Evolutionary conservation across 2,113 vertebrate species (phyloP), one percentile per base, ranked within the genome.

Genomic region (Festucalex cinctus): DNA sequence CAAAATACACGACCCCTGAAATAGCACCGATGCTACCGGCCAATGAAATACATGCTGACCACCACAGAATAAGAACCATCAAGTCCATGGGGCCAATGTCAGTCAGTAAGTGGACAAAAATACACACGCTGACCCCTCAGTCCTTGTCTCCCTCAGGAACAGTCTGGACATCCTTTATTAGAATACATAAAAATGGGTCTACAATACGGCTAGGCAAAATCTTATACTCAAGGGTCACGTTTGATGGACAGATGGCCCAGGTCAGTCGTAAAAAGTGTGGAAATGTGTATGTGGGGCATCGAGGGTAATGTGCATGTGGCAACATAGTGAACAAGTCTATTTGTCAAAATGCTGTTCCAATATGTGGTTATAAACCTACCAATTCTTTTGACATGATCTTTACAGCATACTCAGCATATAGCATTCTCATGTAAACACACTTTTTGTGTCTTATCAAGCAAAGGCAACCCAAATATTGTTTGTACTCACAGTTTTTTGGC

Each of bases 401-500:
- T 44, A 44, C 14, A 44, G 43, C 14, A 16, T 44, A 4, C n/a
- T n/a, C n/a, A 12, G 5, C 1, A 5, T 14, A n/a, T n/a, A n/a
- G 3, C 14, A 44, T 44, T 44, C 13, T 44, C 43, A 44, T 44
- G 43, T 5, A 6, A 44, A 17, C 43, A 44, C 14, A 12, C 3
- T 16, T 41, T 41, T 41, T 9, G 39, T 41, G 39, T 41, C 39
- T 13, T 41, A 17, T 19, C 43, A 46, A 46, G 16, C 43, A 46
- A 44, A 44, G 5, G 5, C 6, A 41, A 41, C n/a, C 41, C 6
- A 16, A 62, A 9, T 70, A 22, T 16, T 0, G 24, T 67, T 65
- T 28, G 49, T 77, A 98, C 97, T 98, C 88, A 99, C 97, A 97
- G 56, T 73, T 96, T 94, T 87, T 91, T 98, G 86, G 94, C 93